Evolutionary conservation across 2,797 vertebrate species (phyloP), one percentile per base, ranked within the genome.

Genomic region (Cuniculus paca): DNA sequence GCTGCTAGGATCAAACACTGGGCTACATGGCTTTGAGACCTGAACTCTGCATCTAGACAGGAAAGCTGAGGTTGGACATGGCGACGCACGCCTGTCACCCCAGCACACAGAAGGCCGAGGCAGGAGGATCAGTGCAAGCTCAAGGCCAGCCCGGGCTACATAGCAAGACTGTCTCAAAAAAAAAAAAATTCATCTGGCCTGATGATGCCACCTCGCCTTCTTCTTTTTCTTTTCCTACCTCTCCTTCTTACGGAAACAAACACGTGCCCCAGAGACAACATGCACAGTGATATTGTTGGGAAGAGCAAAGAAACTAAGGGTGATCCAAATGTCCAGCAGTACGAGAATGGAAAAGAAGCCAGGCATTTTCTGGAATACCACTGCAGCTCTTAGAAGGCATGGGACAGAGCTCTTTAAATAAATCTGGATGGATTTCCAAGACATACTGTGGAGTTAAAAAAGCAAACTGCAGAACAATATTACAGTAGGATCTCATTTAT

Each of bases 381-480:
- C 4, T 39, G 58, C 50, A 2, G 90, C 61, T 92, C 78, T 61
- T 81, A 17, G 39, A 83, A 92, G 42, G 63, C 88, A 88, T 0
- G 24, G 93, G 70, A 79, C 45, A 20, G 91, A 68, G 84, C 19
- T 91, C 92, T 90, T 97, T 96, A 95, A 97, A 92, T 96, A 94
- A 90, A 88, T 63, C 90, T 92, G 95, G 90, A 48, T 85, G 77
- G 74, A 58, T 95, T 96, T 96, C 88, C 61, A 96, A 90, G 93
- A 91, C 96, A 93, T 84, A 81, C 4, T 94, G 96, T 94, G 65
- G 93, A 95, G 68, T 91, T 96, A 65, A 93, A 95, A 94, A 84
- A 93, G 82, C 56, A 88, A 95, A 83, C 93, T 81, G 88, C 70
- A 86, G 84, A 89, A 94, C 95, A 95, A 68, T 63, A 80, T 94